phyloP scores from a whole-genome alignment of 2,797 vertebrate species.

The Cottoperca gobio region DNA sequence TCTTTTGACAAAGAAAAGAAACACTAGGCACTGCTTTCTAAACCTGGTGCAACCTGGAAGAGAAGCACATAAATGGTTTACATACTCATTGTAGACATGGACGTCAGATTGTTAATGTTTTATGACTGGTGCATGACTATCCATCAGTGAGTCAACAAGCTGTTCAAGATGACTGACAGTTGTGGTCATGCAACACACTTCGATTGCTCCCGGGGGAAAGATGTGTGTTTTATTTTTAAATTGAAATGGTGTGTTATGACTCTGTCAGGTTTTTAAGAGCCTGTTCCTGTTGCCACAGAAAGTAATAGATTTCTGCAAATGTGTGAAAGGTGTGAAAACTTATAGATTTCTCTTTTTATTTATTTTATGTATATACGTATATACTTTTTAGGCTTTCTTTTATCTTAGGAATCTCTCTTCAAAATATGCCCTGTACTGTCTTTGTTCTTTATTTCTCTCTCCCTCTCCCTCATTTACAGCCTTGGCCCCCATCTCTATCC shows the following conservation, averaged over 20 bases:
- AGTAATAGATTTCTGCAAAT: conserved; percentile 24
- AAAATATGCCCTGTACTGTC: conserved; percentile 22
- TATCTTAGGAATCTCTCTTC: conserved; percentile 33
- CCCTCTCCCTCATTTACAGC: conserved; percentile 34
- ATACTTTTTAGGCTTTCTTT: conserved; percentile 18
- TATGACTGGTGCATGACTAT: background rate
- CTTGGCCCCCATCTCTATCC: conserved; percentile 35
- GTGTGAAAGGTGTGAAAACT: conserved; percentile 28
- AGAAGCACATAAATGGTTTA: conserved; percentile 2
- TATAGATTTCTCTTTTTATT: background rate
- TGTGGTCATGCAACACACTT: background rate
- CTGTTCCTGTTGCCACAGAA: conserved; percentile 20
- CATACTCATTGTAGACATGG: background rate
- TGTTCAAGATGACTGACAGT: conserved; percentile 34
- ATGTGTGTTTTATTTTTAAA: conserved; percentile 18
- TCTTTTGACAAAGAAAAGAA: background rate
- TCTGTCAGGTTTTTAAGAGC: conserved; percentile 19
- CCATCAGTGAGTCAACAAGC: background rate
- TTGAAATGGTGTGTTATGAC: conserved; percentile 17
- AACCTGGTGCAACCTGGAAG: background rate
- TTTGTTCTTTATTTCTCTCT: background rate
- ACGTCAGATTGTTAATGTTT: conserved; percentile 1
- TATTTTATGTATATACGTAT: no score
- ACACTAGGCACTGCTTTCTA: background rate
- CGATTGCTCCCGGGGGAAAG: background rate